These are phyloP conservation scores for Gobio gobio DNA, from an alignment of 2,113 vertebrate species.

Conservation along the genomic window DNA sequence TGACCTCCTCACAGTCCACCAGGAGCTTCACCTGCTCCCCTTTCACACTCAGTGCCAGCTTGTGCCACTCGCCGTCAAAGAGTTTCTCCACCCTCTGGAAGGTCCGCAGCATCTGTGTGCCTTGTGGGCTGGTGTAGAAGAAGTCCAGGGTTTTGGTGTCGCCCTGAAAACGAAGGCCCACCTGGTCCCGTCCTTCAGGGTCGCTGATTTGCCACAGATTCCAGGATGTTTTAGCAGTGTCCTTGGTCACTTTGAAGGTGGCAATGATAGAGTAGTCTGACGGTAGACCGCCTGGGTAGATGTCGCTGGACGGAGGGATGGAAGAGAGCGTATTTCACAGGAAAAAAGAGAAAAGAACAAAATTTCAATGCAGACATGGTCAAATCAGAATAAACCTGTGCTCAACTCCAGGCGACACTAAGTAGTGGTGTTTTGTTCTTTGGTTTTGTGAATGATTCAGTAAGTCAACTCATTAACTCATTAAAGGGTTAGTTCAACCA, in stretches of 20 bases:
- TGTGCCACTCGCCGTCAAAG: slow-evolving; percentile 78
- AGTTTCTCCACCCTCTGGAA: slow-evolving; percentile 67
- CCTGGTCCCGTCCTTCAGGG: slow-evolving; percentile 66
- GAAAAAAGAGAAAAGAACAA: background rate
- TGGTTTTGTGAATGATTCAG: background rate
- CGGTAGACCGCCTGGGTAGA: slow-evolving; percentile 75
- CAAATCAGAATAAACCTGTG: background rate
- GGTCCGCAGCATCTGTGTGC: slow-evolving; percentile 66
- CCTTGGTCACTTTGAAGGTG: slow-evolving; percentile 75
- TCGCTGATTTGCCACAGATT: slow-evolving; percentile 79
- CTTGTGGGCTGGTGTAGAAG: slow-evolving; percentile 65
- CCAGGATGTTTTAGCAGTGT: slow-evolving; percentile 64
- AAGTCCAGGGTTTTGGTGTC: slow-evolving; percentile 67
- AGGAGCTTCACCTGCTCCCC: slow-evolving; percentile 70
- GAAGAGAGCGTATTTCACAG: background rate
- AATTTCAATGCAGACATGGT: background rate
- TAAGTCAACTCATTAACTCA: background rate
- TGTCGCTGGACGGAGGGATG: slow-evolving; percentile 59
- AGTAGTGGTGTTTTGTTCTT: background rate
- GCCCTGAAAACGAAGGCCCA: slow-evolving; percentile 69
- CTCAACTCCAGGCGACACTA: background rate
- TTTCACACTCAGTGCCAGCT: slow-evolving; percentile 73
- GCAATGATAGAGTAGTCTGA: slow-evolving; percentile 73
- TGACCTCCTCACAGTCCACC: slow-evolving; percentile 72
- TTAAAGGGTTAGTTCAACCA: too few relatives aligned